Percentiles rank a stretch among this genome's conserved stretches.
These are phyloP conservation scores for Cydia strobilella DNA, from an alignment of 1,140 invertebrate genomes.

Conservation along the genomic window DNA sequence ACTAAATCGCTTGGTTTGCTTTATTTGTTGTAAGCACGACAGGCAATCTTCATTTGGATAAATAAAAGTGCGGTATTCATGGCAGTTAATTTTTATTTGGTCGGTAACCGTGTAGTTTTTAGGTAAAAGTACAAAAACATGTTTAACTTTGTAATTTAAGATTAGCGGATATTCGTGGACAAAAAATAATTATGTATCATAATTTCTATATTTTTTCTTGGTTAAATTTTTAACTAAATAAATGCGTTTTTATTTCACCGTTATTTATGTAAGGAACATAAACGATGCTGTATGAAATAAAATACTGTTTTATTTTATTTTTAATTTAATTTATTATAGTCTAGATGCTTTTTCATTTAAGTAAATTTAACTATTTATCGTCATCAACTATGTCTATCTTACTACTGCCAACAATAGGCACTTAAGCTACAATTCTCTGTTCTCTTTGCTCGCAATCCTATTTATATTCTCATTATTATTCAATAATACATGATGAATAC, in stretches of 20 bases:
- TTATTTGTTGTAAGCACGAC: slow-evolving; percentile 30
- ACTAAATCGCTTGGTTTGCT: slow-evolving; percentile 30
- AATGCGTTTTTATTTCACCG: too few species aligned
- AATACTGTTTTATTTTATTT: too few species aligned
- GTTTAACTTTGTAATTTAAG: neutral
- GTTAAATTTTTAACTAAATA: neutral
- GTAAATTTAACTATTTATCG: too few species aligned
- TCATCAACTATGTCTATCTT: too few species aligned
- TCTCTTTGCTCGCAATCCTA: too few species aligned
- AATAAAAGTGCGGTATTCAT: slow-evolving; percentile 24
- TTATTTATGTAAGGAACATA: neutral
- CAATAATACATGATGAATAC: too few species aligned
- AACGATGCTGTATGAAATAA: too few species aligned
- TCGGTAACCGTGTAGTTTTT: neutral
- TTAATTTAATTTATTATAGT: too few species aligned
- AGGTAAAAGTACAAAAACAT: neutral
- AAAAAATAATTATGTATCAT: neutral
- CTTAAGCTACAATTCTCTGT: too few species aligned
- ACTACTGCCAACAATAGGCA: too few species aligned
- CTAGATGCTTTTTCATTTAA: too few species aligned
- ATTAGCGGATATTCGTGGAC: neutral
- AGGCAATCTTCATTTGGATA: slow-evolving; percentile 23
- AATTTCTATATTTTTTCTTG: neutral
- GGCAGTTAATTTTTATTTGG: slow-evolving; percentile 14
- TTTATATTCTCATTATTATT: too few species aligned